Base-by-base conservation (phyloP, 2,797 vertebrate species). In the Sebastes reedi region DNA sequence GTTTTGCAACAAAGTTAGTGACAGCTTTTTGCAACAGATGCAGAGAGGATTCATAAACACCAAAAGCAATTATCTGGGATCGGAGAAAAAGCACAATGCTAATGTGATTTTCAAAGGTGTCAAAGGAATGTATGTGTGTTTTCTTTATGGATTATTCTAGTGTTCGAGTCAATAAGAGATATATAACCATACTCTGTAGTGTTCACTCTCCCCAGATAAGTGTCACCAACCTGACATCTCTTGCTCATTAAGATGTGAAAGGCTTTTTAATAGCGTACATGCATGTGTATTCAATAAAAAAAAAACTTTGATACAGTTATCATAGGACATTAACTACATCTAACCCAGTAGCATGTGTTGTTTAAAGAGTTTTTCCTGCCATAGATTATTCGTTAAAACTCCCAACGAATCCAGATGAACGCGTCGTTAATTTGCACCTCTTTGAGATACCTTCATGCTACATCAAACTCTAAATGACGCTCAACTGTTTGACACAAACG, bases 381-480 rank as follows among this genome's bases (percentile, higher is more conserved):
- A 32, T 54, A 34, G 12, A 59, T 77, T 52, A 54, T 56, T 64
- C 16, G 27, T 22, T 60, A 25, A 67, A 82, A 16, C n/a, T 24
- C 30, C 30, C 29, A 13, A n/a, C 8, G 67, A 77, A 34, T 22
- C 71, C 13, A 59, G 55, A 71, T 27, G 50, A 65, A 68, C 27
- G 56, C 56, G 12, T 77, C n/a, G 4, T 81, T 74, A 77, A 65
- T 79, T 70, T 61, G 10, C 55, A 66, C 70, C 62, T 75, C 24
- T 22, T 22, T 25, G 25, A 34, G 50, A 64, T 61, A 64, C 46
- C 65, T 73, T 82, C 80, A 79, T 56, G 66, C 72, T 65, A 36
- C 76, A 80, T 80, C 24, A 62, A 59, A 70, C 80, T 50, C 56
- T 14, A 36, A 84, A 80, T 64, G 60, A 42, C 3, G 6, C 30